A percentile compares a stretch with the other conserved stretches of the same genome.
These are phyloP conservation scores for Caradrina clavipalpis DNA, from an alignment of 2,888 invertebrate genomes.

Conservation along the genomic window DNA sequence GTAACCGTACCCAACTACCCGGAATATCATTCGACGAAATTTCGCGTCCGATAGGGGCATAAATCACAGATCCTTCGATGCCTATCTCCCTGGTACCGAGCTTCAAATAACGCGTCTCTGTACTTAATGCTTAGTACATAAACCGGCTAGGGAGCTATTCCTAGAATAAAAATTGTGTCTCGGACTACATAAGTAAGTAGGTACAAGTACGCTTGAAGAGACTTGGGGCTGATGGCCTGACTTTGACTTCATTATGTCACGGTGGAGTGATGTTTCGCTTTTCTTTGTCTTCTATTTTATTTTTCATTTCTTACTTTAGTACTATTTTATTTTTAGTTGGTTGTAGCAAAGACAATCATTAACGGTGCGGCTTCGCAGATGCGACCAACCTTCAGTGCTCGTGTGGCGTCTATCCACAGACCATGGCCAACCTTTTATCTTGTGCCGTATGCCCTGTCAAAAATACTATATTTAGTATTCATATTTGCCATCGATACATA, in stretches of 20 bases:
- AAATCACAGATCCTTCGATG: constrained; percentile 51
- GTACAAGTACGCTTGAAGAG: constrained; percentile 9
- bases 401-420: too few relatives aligned
- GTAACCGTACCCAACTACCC: constrained; percentile 15
- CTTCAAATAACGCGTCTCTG: constrained; percentile 34
- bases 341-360: too few relatives aligned
- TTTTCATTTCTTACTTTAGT: not conserved
- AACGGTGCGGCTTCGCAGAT: too few relatives aligned
- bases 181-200: constrained; percentile 21
- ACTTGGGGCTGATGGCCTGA: constrained; percentile 19
- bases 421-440: too few relatives aligned
- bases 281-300: constrained; percentile 2
- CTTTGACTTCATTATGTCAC: constrained; percentile 36
- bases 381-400: too few relatives aligned
- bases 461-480: too few relatives aligned
- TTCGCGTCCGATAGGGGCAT: constrained; percentile 28
- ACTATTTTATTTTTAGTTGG: too few relatives aligned
- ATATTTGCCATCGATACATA: too few relatives aligned
- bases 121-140: constrained; percentile 38
- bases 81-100: constrained; percentile 33
- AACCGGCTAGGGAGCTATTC: constrained; percentile 1
- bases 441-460: too few relatives aligned
- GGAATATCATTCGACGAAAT: constrained; percentile 38
- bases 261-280: not conserved
- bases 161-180: constrained; percentile 32